Evolutionary conservation across 2,888 invertebrate species (phyloP), one percentile per base, ranked within the genome.

Genomic region (Mesochorus sp.): DNA sequence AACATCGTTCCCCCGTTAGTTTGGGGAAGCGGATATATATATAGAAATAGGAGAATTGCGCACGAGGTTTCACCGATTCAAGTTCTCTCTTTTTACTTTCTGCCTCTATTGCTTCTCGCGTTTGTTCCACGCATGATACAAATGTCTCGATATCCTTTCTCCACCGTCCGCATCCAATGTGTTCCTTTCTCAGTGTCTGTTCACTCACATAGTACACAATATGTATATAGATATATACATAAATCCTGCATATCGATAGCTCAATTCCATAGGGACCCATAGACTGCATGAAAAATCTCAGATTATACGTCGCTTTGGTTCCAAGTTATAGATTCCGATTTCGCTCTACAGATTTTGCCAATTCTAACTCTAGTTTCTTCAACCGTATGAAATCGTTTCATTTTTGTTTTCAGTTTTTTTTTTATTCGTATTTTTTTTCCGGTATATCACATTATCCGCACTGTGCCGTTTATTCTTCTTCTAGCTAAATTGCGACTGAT

Each of bases 1-100:
- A 85, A 85, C 86, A 83, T 82, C 76, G 75, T 71, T 76, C 62
- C 49, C 74, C 72, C 51, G 55, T 67, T 57, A 62, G 49, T 62
- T 47, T 31, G 53, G 70, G 42, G 47, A 55, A 72, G 55, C 47
- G 31, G 47, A 14, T 49, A 28, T 37, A 61, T 24, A 39, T 51
- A 19, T 39, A 66, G 26, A n/a, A 12, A 26, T 37, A 14, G 26
- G 21, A 70, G 47, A 10, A 70, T 70, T 31, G n/a, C n/a, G n/a
- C 57, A 37, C 59, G 47, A 26, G 34, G 24, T 49, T 70, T 59
- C 53, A 44, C 47, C 68, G 66, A 66, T 39, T 70, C 47, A 19
- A 66, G 75, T 81, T 61, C 39, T 42, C 59, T 57, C 68, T 75
- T n/a, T n/a, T n/a, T n/a, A n/a, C n/a, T 49, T 59, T 61, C 19